Evolutionary conservation across 2,888 invertebrate genomes (phyloP).

Genomic region (Prostheceraeus crozeri): DNA sequence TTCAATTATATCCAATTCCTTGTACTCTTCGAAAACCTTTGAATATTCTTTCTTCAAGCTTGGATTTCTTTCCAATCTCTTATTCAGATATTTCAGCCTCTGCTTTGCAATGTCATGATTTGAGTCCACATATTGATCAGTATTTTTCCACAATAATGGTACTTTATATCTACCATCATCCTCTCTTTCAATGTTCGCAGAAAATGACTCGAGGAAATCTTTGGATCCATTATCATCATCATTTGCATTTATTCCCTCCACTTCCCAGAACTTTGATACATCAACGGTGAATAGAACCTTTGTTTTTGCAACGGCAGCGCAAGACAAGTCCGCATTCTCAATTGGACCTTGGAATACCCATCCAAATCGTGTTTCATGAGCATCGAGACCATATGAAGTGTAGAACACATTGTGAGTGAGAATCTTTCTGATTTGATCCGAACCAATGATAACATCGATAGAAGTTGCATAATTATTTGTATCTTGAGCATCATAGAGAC

Average conservation of each 20-base stretch:
- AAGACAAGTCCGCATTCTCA: background rate
- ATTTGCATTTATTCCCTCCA: background rate
- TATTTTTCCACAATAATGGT: background rate
- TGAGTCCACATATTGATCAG: no score
- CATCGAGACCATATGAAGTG: background rate
- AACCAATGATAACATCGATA: no score
- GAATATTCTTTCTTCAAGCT: conserved; percentile 7
- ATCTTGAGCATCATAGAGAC: no score
- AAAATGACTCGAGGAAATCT: background rate
- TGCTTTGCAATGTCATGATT: no score
- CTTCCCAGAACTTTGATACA: background rate
- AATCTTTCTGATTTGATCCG: no score
- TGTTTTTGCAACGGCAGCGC: background rate
- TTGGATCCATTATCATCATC: background rate
- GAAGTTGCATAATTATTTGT: no score
- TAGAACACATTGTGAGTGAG: no score
- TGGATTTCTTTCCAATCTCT: no score
- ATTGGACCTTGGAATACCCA: background rate
- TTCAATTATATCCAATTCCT: background rate
- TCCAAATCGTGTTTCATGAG: background rate
- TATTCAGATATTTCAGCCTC: no score
- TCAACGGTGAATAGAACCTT: conserved; percentile 2
- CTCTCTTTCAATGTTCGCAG: background rate
- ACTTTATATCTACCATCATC: conserved; percentile 13
- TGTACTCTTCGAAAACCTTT: conserved; percentile 1